Conservation (phyloP, 2,888 invertebrate species). For the Apamea anceps region DNA sequence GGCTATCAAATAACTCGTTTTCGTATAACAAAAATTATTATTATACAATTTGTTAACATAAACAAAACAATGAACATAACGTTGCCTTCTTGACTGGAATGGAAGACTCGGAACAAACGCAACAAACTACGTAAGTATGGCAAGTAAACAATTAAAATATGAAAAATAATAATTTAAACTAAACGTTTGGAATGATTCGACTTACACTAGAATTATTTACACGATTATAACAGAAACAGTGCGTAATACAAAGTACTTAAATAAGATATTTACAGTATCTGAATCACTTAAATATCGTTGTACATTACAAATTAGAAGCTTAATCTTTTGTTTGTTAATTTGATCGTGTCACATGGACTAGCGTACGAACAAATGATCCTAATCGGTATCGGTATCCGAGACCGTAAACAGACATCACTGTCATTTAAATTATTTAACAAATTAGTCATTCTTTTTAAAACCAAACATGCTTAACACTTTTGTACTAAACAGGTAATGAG, state of each 20-base stretch:
- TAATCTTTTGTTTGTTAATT: conserved; percentile 53
- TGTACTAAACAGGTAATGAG: conserved; percentile 90
- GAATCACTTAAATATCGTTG: conserved; percentile 69
- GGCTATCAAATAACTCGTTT: conserved; percentile 72
- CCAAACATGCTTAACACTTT: conserved; percentile 76
- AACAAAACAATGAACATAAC: conserved; percentile 86
- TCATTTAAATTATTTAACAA: conserved; percentile 68
- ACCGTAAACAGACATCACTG: conserved; percentile 56
- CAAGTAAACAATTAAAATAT: conserved; percentile 88
- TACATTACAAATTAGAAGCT: conserved; percentile 61
- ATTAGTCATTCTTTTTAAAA: conserved; percentile 71
- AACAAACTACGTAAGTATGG: conserved; percentile 87
- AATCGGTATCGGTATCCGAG: conserved; percentile 55
- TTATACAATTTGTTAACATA: conserved; percentile 85
- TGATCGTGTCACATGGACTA: conserved; percentile 62
- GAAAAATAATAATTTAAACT: conserved; percentile 86
- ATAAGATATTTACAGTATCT: conserved; percentile 74
- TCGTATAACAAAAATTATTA: conserved; percentile 82
- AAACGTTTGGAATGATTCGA: conserved; percentile 87
- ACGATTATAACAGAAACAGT: conserved; percentile 86
- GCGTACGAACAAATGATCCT: conserved; percentile 49
- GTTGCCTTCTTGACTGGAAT: conserved; percentile 79
- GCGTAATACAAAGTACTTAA: conserved; percentile 72
- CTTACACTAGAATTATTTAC: conserved; percentile 85
- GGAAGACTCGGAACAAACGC: conserved; percentile 85